Conservation (phyloP, 2,888 invertebrate genomes). For the Clistopyga incitator region DNA sequence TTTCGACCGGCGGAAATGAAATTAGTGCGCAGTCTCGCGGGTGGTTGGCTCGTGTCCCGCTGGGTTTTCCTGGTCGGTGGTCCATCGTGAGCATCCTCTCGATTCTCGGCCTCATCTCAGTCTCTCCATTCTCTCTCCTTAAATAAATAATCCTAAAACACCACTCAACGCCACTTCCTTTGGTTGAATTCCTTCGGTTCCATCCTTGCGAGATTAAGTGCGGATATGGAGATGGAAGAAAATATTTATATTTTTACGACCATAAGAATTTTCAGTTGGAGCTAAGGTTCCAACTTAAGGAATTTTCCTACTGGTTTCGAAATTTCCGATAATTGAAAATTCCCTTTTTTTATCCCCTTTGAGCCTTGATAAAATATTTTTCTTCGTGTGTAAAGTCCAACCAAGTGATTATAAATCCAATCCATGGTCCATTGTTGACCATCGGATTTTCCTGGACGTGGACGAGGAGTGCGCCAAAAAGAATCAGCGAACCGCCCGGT, state of each 20-base stretch:
- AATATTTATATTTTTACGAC: neutral
- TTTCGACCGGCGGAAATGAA: conserved; percentile 6
- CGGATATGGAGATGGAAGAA: neutral
- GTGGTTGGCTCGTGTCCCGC: conserved; percentile 8
- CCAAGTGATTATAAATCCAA: too few species aligned
- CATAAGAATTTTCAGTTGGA: neutral
- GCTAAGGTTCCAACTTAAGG: too few species aligned
- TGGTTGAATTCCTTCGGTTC: neutral
- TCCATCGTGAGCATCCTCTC: neutral
- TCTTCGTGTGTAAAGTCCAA: too few species aligned
- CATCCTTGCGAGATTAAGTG: neutral
- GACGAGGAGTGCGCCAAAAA: neutral
- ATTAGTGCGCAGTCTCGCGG: conserved; percentile 5
- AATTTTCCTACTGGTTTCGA: too few species aligned
- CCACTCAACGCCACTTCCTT: conserved; percentile 1
- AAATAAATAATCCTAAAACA: conserved; percentile 2
- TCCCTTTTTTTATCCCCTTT: too few species aligned
- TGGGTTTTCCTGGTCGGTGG: neutral
- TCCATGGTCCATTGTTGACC: neutral
- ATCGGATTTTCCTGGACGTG: neutral
- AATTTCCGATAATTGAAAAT: too few species aligned
- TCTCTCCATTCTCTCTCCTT: neutral
- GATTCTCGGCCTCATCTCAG: neutral
- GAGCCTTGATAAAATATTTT: too few species aligned
- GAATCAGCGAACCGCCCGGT: conserved; percentile 40